Evolutionary conservation across 2,113 vertebrate genomes (phyloP).

Genomic region (Notothenia coriiceps): DNA sequence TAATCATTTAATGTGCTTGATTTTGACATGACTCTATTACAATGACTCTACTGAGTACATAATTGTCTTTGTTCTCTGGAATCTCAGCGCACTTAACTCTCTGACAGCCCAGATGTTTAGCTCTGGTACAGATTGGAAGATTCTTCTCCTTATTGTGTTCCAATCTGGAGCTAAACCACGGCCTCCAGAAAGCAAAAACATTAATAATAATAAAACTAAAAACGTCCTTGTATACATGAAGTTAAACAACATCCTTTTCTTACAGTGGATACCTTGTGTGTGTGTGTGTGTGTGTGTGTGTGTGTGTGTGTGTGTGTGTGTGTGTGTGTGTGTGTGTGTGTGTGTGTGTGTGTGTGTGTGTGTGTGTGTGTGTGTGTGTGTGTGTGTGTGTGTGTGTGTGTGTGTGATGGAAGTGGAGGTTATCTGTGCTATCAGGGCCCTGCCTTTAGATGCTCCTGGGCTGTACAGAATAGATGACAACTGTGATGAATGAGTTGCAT

Average conservation of each 20-base stretch:
- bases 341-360: no score
- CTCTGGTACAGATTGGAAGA: slow-evolving; percentile 16
- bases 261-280: no score
- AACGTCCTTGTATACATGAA: not conserved
- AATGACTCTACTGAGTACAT: not conserved
- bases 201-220: not conserved
- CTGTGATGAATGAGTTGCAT: slow-evolving; percentile 69
- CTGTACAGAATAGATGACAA: slow-evolving; percentile 65
- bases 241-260: not conserved
- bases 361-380: not conserved
- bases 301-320: no score
- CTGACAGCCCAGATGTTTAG: slow-evolving; percentile 21
- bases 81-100: not conserved
- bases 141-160: not conserved
- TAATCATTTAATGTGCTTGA: not conserved
- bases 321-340: no score
- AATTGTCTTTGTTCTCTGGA: not conserved
- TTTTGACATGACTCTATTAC: not conserved
- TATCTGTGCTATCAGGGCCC: slow-evolving; percentile 61
- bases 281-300: not conserved
- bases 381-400: not conserved
- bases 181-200: not conserved
- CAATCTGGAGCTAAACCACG: not conserved
- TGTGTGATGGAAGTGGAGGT: slow-evolving; percentile 54
- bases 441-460: slow-evolving; percentile 64